phyloP scores from a whole-genome alignment of 1,140 invertebrate species.

The Globodera ellingtonae region DNA sequence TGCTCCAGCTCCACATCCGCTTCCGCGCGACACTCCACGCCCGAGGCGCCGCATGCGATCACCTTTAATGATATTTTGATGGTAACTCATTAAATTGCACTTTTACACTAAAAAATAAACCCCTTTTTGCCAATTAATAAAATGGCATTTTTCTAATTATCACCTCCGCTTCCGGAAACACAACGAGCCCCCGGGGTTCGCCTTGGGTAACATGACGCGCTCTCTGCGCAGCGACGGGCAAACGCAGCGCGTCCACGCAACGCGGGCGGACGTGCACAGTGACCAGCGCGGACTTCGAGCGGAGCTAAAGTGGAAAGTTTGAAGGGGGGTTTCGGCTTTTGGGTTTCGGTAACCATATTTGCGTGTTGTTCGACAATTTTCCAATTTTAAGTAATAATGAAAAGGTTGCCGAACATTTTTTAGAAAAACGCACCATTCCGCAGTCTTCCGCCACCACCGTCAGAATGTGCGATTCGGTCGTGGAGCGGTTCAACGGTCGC shows the following conservation, averaged over 20 bases:
- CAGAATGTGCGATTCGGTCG: constrained; percentile 60
- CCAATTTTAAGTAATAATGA: neutral
- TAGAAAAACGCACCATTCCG: constrained; percentile 48
- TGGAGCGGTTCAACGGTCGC: constrained; percentile 55
- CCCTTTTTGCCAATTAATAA: no score
- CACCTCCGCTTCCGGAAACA: constrained; percentile 39
- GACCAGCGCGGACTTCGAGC: constrained; percentile 59
- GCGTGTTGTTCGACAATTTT: neutral
- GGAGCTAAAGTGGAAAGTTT: constrained; percentile 29
- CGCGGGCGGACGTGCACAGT: constrained; percentile 58
- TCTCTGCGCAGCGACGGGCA: neutral
- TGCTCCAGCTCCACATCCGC: constrained; percentile 33
- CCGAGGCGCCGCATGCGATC: constrained; percentile 21
- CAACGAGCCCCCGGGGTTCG: neutral
- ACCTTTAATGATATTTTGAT: constrained; percentile 29
- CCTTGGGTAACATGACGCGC: constrained; percentile 28
- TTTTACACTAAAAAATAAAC: no score
- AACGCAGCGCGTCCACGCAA: constrained; percentile 52
- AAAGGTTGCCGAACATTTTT: neutral
- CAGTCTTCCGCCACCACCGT: constrained; percentile 64
- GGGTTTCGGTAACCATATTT: neutral
- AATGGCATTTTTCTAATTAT: neutral
- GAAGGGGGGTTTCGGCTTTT: neutral
- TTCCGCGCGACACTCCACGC: constrained; percentile 36
- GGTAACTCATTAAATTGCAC: constrained; percentile 13